Evolutionary conservation across 92 coral and sea anemone genomes (phyloP), one percentile per base, ranked within the genome.

Genomic region (Parazoanthus atlanticus): DNA sequence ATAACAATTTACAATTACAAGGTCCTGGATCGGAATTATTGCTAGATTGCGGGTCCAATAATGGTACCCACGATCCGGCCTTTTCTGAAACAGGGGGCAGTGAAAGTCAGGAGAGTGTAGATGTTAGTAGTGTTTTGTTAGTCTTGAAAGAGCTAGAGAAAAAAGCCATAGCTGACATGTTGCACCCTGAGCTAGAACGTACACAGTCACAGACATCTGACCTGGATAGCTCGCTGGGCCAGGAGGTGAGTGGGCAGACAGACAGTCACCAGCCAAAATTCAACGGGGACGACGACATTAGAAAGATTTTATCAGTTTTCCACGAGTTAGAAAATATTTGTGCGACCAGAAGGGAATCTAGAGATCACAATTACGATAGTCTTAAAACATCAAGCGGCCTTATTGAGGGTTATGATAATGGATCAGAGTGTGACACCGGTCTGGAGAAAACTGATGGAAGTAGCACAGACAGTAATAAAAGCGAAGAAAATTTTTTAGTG

Each of bases 241-340:
- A 5, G 41, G 54, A 43, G 28, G 30, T 81, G 71, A 47, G 29
- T 10, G 52, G 73, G 25, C 78, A 46, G 33, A 41, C 65, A 66
- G 86, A 40, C 41, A 82, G 86, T 65, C 28, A 33, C 54, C 76
- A 65, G 29, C 10, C 23, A 17, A 70, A 43, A 17, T n/a, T 64
- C 66, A 84, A 31, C 65, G 74, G 87, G 28, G 87, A 84, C 16
- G 56, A 84, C 65, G 87, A 84, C 11, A 46, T 84, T 84, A 52
- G 78, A 41, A 71, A 84, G 0, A 69, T 84, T 84, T 32, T 84
- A 41, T 38, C 69, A 29, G 87, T 70, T 84, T 84, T 84, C 23
- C 87, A 33, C n/a, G 87, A 43, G 38, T 46, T 84, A 23, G 78
- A 70, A 72, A 84, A 46, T 46, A 84, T 70, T 41, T 26, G 64